These are phyloP conservation scores for Macrocentrus cingulum DNA, from an alignment of 1,140 invertebrate genomes.

Conservation along the genomic window DNA sequence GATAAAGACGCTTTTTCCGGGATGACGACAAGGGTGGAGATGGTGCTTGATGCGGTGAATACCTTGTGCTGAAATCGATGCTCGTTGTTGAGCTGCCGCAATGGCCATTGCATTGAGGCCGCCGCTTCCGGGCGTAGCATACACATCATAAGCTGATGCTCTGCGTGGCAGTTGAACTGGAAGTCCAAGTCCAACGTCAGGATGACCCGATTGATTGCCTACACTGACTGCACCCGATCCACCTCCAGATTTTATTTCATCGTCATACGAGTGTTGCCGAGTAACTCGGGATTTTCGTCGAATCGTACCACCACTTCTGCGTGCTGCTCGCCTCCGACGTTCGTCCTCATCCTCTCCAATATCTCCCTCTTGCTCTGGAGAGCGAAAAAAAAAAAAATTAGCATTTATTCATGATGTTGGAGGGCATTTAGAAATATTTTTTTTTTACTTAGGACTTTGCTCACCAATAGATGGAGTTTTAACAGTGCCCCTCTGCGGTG, in stretches of 20 bases:
- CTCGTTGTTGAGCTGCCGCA: conserved; percentile 45
- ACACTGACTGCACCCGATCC: conserved; percentile 29
- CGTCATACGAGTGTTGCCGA: conserved; percentile 78
- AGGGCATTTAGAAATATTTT: neutral
- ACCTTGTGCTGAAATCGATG: conserved; percentile 53
- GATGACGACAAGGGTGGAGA: neutral
- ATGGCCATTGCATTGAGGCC: conserved; percentile 47
- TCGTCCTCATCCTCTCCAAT: conserved; percentile 45
- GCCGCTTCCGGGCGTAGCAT: conserved; percentile 52
- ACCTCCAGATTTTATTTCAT: conserved; percentile 66
- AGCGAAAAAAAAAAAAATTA: neutral
- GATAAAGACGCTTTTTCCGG: conserved; percentile 11
- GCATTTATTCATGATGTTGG: neutral
- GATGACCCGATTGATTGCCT: conserved; percentile 43
- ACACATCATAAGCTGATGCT: conserved; percentile 80
- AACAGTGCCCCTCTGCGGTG: conserved; percentile 43
- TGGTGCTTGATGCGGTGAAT: neutral
- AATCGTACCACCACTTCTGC: conserved; percentile 40
- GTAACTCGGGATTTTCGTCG: conserved; percentile 71
- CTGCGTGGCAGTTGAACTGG: conserved; percentile 71
- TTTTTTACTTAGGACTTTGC: neutral
- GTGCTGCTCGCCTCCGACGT: conserved; percentile 40
- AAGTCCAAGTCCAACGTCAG: conserved; percentile 62
- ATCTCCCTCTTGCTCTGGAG: conserved; percentile 20
- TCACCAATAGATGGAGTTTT: conserved; percentile 28